phyloP scores from a whole-genome alignment of 1,140 invertebrate species.

The Manduca sexta region DNA sequence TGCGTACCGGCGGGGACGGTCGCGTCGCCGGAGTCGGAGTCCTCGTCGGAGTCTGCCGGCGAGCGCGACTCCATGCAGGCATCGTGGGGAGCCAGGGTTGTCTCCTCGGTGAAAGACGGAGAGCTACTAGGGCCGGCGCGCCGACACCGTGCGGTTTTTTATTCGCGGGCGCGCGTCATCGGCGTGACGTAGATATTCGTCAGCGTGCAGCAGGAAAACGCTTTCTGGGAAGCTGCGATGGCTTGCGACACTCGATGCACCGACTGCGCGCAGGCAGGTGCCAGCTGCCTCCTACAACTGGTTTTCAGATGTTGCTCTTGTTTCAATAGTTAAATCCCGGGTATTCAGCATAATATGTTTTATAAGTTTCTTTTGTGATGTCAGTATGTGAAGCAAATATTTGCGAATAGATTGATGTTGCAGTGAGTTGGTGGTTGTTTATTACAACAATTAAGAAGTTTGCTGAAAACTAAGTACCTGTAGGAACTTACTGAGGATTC shows the following conservation, averaged over 20 bases:
- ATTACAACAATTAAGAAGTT: too few species aligned
- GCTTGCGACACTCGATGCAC: constrained; percentile 2
- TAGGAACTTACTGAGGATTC: too few species aligned
- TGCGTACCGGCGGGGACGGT: constrained; percentile 51
- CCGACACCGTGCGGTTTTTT: constrained; percentile 38
- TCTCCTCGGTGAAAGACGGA: constrained; percentile 1
- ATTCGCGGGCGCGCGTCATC: constrained; percentile 44
- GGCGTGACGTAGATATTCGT: constrained; percentile 47
- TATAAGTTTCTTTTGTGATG: too few species aligned
- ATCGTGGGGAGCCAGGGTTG: constrained; percentile 53
- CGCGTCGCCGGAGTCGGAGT: constrained; percentile 43
- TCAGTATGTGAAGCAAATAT: too few species aligned
- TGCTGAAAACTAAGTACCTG: too few species aligned
- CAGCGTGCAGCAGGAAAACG: constrained; percentile 58
- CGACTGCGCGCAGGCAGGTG: neutral
- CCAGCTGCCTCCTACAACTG: neutral
- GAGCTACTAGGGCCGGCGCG: constrained; percentile 40
- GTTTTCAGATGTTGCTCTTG: neutral
- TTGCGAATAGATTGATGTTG: too few species aligned
- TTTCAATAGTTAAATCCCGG: too few species aligned
- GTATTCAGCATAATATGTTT: too few species aligned
- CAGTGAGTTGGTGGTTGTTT: too few species aligned
- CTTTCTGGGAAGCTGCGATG: constrained; percentile 55
- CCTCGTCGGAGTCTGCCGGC: constrained; percentile 25
- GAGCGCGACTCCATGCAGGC: constrained; percentile 53